These are phyloP conservation scores for Cacatua alba DNA, from an alignment of 2,113 vertebrate genomes.

Conservation along the genomic window DNA sequence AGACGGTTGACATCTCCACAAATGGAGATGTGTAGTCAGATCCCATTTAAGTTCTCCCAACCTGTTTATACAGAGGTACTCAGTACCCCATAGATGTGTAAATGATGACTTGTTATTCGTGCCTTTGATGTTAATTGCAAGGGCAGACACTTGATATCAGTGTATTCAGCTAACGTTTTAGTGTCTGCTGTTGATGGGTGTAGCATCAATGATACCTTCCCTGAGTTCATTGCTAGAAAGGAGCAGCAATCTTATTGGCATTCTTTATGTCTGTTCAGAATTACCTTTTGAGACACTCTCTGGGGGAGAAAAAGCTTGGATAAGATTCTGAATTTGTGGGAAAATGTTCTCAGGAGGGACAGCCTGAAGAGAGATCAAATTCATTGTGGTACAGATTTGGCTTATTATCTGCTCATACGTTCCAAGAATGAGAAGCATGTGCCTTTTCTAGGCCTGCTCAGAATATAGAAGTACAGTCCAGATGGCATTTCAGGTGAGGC, in stretches of 20 bases:
- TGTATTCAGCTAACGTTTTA: not conserved
- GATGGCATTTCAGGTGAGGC: constrained; percentile 24
- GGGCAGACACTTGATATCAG: not conserved
- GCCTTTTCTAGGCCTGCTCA: not conserved
- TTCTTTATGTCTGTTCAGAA: not conserved
- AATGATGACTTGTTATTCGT: not conserved
- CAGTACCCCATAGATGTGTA: not conserved
- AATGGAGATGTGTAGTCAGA: not conserved
- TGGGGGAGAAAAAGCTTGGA: not conserved
- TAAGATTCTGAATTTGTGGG: not conserved
- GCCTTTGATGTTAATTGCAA: not conserved
- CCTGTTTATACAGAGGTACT: not conserved
- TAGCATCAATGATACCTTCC: not conserved
- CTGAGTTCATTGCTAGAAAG: not conserved
- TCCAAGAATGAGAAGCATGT: not conserved
- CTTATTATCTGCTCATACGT: not conserved
- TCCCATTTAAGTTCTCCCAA: not conserved
- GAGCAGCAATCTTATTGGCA: not conserved
- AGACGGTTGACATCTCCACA: not conserved
- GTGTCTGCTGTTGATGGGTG: not conserved
- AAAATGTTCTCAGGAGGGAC: not conserved
- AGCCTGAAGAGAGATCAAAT: not conserved
- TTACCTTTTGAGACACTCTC: not conserved
- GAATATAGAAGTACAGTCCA: not conserved
- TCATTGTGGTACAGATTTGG: not conserved